These are phyloP conservation scores for Acleris emargana DNA, from an alignment of 2,888 invertebrate genomes.

Conservation along the genomic window DNA sequence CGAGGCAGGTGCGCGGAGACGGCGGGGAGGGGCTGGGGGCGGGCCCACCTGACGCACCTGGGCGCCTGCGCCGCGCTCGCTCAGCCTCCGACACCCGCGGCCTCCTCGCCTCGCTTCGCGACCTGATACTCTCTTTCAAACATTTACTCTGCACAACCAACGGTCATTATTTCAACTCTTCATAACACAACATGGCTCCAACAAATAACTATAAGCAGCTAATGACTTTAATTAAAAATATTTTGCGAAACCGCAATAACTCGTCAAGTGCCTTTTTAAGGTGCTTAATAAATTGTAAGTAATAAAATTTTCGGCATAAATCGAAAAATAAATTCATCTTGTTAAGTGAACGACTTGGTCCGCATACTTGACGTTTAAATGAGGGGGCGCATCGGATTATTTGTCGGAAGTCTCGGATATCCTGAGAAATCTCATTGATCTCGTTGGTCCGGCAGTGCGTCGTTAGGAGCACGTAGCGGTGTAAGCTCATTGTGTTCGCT, in stretches of 20 bases:
- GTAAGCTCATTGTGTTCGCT: constrained; percentile 76
- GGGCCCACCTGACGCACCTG: constrained; percentile 82
- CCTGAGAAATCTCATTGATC: constrained; percentile 72
- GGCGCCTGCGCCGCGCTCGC: constrained; percentile 78
- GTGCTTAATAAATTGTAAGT: constrained; percentile 43
- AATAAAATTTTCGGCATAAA: constrained; percentile 42
- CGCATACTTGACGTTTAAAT: constrained; percentile 40
- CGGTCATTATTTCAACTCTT: constrained; percentile 47
- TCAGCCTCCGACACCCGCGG: constrained; percentile 66
- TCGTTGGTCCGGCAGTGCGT: constrained; percentile 62
- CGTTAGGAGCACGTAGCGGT: constrained; percentile 55
- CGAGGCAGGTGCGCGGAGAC: constrained; percentile 76
- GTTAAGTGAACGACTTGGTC: constrained; percentile 32
- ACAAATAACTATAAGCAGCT: not conserved
- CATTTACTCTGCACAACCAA: constrained; percentile 42
- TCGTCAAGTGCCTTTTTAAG: constrained; percentile 12
- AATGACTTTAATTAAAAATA: constrained; percentile 11
- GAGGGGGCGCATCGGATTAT: constrained; percentile 57
- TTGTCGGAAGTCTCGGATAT: constrained; percentile 53
- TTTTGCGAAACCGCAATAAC: constrained; percentile 3
- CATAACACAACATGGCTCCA: constrained; percentile 25
- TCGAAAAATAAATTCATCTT: constrained; percentile 29
- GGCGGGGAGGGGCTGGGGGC: constrained; percentile 74
- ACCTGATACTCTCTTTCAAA: constrained; percentile 43
- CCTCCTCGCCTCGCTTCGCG: constrained; percentile 39